These are phyloP conservation scores for Orcinus orca DNA, from an alignment of 2,113 vertebrate species.

Conservation along the genomic window DNA sequence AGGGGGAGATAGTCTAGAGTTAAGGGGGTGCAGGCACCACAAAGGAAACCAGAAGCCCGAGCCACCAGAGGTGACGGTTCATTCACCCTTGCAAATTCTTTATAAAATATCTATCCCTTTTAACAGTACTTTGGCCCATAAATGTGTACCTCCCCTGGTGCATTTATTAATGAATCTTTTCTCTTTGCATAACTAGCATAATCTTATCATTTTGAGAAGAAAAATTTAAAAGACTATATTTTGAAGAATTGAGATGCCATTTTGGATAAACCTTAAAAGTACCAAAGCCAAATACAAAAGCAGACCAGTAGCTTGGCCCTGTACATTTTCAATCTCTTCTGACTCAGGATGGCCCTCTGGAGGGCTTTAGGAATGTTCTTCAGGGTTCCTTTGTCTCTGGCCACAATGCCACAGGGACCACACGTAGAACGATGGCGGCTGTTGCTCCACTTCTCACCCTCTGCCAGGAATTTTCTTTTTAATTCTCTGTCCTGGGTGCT, in stretches of 20 bases:
- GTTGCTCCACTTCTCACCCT: background rate
- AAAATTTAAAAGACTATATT: slow-evolving; percentile 7
- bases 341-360: background rate
- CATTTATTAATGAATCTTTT: slow-evolving; percentile 18
- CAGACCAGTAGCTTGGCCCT: background rate
- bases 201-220: slow-evolving; percentile 32
- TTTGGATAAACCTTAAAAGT: slow-evolving; percentile 31
- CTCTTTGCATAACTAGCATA: background rate
- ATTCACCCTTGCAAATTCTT: background rate
- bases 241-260: slow-evolving; percentile 5
- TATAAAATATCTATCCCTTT: background rate
- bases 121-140: background rate
- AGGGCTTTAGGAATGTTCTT: background rate
- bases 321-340: background rate
- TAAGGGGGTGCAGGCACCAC: background rate
- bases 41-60: background rate
- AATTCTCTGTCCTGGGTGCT: background rate
- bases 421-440: background rate
- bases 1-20: background rate
- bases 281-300: slow-evolving; percentile 36
- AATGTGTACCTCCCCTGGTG: background rate
- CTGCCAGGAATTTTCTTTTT: background rate
- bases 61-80: background rate
- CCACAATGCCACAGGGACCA: background rate
- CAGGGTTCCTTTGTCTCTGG: background rate